Percentiles rank a stretch among this genome's conserved stretches.
Evolutionary conservation across 2,797 vertebrate species (phyloP).

Genomic region (Sebastes melanostomus): DNA sequence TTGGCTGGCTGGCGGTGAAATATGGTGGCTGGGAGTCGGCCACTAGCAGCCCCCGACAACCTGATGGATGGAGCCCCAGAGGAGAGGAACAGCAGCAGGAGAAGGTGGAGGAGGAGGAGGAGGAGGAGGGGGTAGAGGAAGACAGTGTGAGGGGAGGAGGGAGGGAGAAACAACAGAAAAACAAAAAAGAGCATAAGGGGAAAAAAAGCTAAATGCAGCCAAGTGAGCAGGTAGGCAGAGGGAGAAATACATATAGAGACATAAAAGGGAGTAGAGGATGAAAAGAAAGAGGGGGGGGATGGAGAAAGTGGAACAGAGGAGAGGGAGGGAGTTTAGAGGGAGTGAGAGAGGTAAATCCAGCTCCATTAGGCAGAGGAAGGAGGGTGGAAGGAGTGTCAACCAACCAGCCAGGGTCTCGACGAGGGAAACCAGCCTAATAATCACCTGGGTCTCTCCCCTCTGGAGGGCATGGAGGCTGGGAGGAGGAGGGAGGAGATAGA

Average conservation of each 20-base stretch:
- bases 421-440: constrained; percentile 54
- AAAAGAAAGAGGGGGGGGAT: constrained; percentile 12
- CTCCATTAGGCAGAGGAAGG: constrained; percentile 77
- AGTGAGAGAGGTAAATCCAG: constrained; percentile 64
- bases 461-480: background rate
- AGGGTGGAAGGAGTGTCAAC: constrained; percentile 35
- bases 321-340: background rate
- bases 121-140: constrained; percentile 4
- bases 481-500: constrained; percentile 19
- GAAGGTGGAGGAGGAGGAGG: constrained; percentile 44
- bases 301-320: background rate
- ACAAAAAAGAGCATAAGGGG: constrained; percentile 37
- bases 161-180: constrained; percentile 61
- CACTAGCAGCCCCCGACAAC: constrained; percentile 94
- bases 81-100: constrained; percentile 80
- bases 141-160: constrained; percentile 26
- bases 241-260: constrained; percentile 38
- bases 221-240: constrained; percentile 44
- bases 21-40: constrained; percentile 94
- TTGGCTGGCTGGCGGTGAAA: constrained; percentile 98
- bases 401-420: constrained; percentile 31
- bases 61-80: constrained; percentile 93
- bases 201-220: constrained; percentile 53
- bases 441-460: constrained; percentile 47
- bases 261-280: constrained; percentile 19